Evolutionary conservation across 2,113 vertebrate genomes (phyloP), one percentile per base, ranked within the genome.

Genomic region (Sceloporus tristichus): DNA sequence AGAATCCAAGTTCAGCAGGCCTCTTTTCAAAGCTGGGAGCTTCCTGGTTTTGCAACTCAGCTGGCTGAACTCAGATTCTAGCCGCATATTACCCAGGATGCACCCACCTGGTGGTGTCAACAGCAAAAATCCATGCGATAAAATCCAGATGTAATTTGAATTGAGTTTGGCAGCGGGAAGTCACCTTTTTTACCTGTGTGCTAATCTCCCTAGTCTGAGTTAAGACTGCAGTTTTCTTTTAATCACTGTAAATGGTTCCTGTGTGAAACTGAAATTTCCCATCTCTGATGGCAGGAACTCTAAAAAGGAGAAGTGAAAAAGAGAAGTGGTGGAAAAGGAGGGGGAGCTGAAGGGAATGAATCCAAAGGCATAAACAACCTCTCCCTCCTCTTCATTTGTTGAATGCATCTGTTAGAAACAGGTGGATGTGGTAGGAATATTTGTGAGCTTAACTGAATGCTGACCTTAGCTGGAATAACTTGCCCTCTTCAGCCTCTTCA

Each of bases 381-480:
- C 56, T 87, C 48, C 27, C 21, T 18, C 23, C 14, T 42, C 0
- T 53, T 62, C 76, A 66, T 53, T n/a, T 38, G 48, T 19, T 14
- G 10, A 84, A 38, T 83, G 90, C 82, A 91, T 92, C 89, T 87
- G 80, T 82, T 68, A 93, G 90, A 93, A 94, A 91, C 95, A 95
- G 95, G 94, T 96, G 92, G 93, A 87, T 93, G 91, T 90, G 78
- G 78, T 78, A 89, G 90, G 91, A 94, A 86, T 88, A 92, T 93
- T 93, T 95, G 82, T 91, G 86, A 94, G 87, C 54, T 91, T 83
- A 88, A 87, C 56, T 86, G 91, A 89, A 79, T 88, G 92, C 93
- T 94, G 93, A 91, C 93, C 89, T 94, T 93, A 94, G 85, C 85
- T 92, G 87, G 92, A 95, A 93, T 94, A 92, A 89, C 88, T 94